These are phyloP conservation scores for Drosophila micromelanica DNA, from an alignment of 1,140 invertebrate species.

Conservation along the genomic window DNA sequence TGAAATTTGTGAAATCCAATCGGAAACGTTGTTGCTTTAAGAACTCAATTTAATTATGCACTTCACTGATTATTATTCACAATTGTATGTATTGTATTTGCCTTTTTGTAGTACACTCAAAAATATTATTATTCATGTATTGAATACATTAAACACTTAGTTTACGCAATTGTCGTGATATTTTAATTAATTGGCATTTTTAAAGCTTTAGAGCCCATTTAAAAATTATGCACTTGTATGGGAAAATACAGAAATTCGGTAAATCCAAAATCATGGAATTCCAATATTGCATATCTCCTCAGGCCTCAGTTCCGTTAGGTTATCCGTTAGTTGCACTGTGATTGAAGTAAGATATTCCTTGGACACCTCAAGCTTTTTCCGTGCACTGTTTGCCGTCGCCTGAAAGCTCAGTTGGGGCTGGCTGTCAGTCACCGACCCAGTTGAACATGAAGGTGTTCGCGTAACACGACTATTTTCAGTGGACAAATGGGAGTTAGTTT, in stretches of 20 bases:
- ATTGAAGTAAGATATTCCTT: slow-evolving; percentile 28
- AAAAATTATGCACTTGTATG: background rate
- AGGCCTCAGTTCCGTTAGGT: slow-evolving; percentile 21
- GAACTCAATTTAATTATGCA: slow-evolving; percentile 30
- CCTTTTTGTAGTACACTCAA: slow-evolving; percentile 18
- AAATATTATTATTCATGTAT: slow-evolving; percentile 31
- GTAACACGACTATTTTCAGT: slow-evolving; percentile 26
- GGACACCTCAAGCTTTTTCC: slow-evolving; percentile 20
- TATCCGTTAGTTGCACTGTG: slow-evolving; percentile 33
- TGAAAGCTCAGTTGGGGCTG: slow-evolving; percentile 21
- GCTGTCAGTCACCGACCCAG: slow-evolving; percentile 24
- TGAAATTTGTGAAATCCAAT: slow-evolving; percentile 51
- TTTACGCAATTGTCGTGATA: slow-evolving; percentile 27
- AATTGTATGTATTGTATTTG: slow-evolving; percentile 26
- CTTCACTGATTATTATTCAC: slow-evolving; percentile 38
- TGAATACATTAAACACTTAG: slow-evolving; percentile 46
- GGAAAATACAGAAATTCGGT: background rate
- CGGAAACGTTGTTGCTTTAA: background rate
- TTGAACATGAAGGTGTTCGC: slow-evolving; percentile 25
- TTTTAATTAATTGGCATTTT: slow-evolving; percentile 37
- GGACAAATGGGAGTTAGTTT: slow-evolving; percentile 12
- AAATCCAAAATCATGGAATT: background rate
- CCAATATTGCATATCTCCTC: slow-evolving; percentile 24
- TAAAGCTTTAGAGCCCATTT: slow-evolving; percentile 32
- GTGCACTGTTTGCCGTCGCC: slow-evolving; percentile 42